Evolutionary conservation across 2,888 invertebrate species (phyloP), one percentile per base, ranked within the genome.

Genomic region (Eupeodes latifasciatus): DNA sequence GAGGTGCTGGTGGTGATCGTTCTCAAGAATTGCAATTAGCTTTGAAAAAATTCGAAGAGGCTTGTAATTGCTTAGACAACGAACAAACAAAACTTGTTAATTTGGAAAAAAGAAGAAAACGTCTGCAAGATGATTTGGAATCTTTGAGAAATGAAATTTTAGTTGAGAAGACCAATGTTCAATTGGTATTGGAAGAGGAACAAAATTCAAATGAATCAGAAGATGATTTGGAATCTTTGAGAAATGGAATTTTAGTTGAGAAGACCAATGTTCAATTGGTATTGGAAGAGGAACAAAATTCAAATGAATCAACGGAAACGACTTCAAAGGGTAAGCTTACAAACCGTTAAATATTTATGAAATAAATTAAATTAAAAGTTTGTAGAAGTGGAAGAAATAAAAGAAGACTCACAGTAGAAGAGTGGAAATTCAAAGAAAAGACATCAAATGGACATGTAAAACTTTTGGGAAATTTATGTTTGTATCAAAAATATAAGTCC

Each of bases 81-180:
- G 91, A 91, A 67, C 90, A 91, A 49, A 59, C 82, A 0, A 91
- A 90, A 82, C 78, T 91, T 7, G 6, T 89, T 10, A 90, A 90
- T 11, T 66, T 91, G 16, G 91, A 91, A 49, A 89, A 89, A n/a
- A 87, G 90, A 7, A 90, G 91, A 0, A 89, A 89, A 55, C 85
- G 89, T 51, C 57, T 91, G 9, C 91, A 91, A 36, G 90, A 90
- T 6, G 91, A 91, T 84, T 90, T 91, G 90, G 76, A 90, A 59
- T 76, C 71, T 2, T 67, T 91, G 14, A 90, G 91, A 59, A 83
- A 88, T 44, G 91, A 91, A 89, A 90, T 91, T 55, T 89, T 90
- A 49, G 71, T 90, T 27, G 91, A 91, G 67, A 90, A 90, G 47
- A 81, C 87, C 10, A 83, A 81, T 16, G 90, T 90, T 36, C 80